Base-by-base conservation (phyloP, 1,140 invertebrate species). In the Drosophila ambigua region DNA sequence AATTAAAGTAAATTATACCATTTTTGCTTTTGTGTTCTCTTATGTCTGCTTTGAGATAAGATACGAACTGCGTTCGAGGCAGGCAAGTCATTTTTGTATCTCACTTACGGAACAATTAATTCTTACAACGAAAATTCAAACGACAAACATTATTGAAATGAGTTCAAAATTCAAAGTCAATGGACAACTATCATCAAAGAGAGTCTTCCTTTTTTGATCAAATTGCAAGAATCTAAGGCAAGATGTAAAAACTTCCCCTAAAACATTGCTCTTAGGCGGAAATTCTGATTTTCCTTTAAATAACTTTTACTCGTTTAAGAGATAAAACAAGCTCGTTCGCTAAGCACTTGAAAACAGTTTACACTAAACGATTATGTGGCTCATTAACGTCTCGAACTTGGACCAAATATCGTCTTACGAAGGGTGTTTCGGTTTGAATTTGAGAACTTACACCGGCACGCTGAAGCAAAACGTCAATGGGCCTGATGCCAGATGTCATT, bases 391-490 rank as follows among this genome's bases (percentile, higher is more conserved):
- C 23, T 45, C 15, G 44, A 77, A 39, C 81, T 85, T 85, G 77
- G 65, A 67, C 81, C 48, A 66, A 64, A 75, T 85, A 72, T 85
- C 61, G 51, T 24, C 26, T 90, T 20, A 24, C 62, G 16, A 46
- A 53, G 23, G 45, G 8, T 35, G 20, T 59, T 20, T 24, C 13
- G 20, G 20, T 28, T 20, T 16, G 46, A 20, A 31, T 44, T 49
- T 28, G 31, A 28, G 16, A 82, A 91, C 90, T 91, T 91, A 91
- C 90, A 52, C 78, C 82, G 63, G 82, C 79, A n/a, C 90, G 84
- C 49, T 90, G 74, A 59, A 91, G 62, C 45, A 91, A 49, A 49
- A 90, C 87, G 78, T 91, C 90, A 54, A 91, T 91, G 58, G 90
- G 75, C 62, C 90, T 66, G 53, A 85, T 88, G 52, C 58, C 49